These are phyloP conservation scores for Phalacrocorax carbo DNA, from an alignment of 2,113 vertebrate genomes.

Conservation along the genomic window DNA sequence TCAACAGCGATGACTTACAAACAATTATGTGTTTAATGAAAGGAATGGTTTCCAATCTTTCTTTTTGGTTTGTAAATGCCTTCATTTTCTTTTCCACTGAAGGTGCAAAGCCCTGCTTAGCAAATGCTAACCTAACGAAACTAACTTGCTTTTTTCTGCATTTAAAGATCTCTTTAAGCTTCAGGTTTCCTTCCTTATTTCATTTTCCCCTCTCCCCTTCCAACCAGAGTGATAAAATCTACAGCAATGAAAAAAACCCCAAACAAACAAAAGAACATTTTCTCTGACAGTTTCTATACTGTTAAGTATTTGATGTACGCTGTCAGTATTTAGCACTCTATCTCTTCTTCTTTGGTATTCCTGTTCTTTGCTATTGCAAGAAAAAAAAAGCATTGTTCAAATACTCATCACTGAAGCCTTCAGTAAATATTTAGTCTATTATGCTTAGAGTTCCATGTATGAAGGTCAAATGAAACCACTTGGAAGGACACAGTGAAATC, in stretches of 20 bases:
- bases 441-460: background rate
- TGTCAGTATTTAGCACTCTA: background rate
- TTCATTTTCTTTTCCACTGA: background rate
- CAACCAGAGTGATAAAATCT: background rate
- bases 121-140: background rate
- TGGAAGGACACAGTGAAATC: conserved; percentile 1
- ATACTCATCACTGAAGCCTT: conserved; percentile 39
- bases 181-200: background rate
- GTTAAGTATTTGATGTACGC: background rate
- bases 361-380: background rate
- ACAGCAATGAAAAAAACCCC: background rate
- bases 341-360: background rate
- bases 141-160: background rate
- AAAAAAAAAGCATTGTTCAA: background rate
- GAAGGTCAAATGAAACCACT: conserved; percentile 31
- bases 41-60: background rate
- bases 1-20: background rate
- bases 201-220: background rate
- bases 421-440: conserved; percentile 70
- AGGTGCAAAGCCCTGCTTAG: background rate
- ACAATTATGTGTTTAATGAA: background rate
- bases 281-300: background rate
- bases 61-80: background rate
- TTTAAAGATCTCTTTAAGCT: background rate
- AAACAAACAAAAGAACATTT: background rate